These are phyloP conservation scores for Chascanopsetta lugubris DNA, from an alignment of 2,113 vertebrate genomes.

Conservation along the genomic window DNA sequence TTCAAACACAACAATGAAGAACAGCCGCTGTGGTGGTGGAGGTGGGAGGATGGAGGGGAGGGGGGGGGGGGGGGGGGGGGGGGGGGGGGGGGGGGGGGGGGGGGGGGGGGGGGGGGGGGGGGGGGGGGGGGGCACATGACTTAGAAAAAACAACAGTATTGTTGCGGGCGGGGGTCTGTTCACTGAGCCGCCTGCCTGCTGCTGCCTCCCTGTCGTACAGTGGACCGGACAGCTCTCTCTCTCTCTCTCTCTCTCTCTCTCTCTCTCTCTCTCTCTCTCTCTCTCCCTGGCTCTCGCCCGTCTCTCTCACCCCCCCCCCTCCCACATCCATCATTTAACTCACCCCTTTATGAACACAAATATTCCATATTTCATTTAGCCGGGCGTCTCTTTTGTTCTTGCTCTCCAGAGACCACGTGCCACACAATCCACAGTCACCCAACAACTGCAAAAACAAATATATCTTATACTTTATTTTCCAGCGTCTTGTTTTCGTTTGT, in stretches of 20 bases:
- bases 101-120: constrained; percentile 29
- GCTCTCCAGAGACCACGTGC: fast-evolving
- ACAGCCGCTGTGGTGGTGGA: constrained; percentile 66
- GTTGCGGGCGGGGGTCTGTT: constrained; percentile 75
- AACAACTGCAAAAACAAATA: not conserved
- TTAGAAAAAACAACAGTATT: constrained; percentile 77
- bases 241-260: no score
- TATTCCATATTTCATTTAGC: constrained; percentile 35
- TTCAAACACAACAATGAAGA: constrained; percentile 72
- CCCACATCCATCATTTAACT: constrained; percentile 58
- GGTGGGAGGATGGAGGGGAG: constrained; percentile 61
- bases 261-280: no score
- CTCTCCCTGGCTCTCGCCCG: no score
- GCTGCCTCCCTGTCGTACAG: constrained; percentile 80
- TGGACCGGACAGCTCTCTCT: constrained; percentile 57
- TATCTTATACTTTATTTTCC: not conserved
- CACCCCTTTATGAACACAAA: constrained; percentile 54
- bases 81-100: constrained; percentile 61
- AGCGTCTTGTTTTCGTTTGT: not conserved
- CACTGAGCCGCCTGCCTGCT: constrained; percentile 83
- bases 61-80: constrained; percentile 41
- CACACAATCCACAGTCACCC: not conserved
- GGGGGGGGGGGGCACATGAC: constrained; percentile 68
- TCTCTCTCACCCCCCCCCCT: constrained; percentile 65
- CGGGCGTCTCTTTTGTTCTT: constrained; percentile 4